Percentiles rank a stretch among this genome's conserved stretches.
These are phyloP conservation scores for Sternotherus odoratus DNA, from an alignment of 2,797 vertebrate genomes.

Conservation along the genomic window DNA sequence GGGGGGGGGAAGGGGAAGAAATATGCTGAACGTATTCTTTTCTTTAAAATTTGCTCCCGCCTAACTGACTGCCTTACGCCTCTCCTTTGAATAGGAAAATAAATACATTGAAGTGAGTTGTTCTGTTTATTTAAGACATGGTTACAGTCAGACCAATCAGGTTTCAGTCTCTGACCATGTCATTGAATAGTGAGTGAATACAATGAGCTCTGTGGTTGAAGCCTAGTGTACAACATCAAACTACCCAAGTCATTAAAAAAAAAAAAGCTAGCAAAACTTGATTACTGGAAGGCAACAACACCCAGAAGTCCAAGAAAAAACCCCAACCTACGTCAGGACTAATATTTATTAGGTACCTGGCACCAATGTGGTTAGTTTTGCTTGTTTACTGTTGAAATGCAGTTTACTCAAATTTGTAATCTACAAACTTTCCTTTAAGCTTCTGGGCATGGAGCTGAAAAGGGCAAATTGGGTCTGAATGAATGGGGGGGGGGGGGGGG, in stretches of 20 bases:
- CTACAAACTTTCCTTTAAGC: slow-evolving; percentile 57
- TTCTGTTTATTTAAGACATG: not conserved
- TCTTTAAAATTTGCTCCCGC: slow-evolving; percentile 32
- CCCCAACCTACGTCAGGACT: slow-evolving; percentile 77
- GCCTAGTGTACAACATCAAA: slow-evolving; percentile 9
- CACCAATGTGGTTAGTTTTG: slow-evolving; percentile 68
- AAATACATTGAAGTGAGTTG: slow-evolving; percentile 26
- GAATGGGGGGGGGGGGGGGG: slow-evolving; percentile 7
- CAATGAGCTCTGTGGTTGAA: slow-evolving; percentile 33
- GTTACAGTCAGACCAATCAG: slow-evolving; percentile 15
- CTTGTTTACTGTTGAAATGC: slow-evolving; percentile 76
- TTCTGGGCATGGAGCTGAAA: slow-evolving; percentile 47
- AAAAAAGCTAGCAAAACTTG: slow-evolving; percentile 18
- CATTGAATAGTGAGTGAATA: slow-evolving; percentile 18
- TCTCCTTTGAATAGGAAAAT: slow-evolving; percentile 19
- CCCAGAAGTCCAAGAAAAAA: slow-evolving; percentile 72
- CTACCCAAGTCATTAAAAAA: slow-evolving; percentile 43
- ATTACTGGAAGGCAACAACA: slow-evolving; percentile 63
- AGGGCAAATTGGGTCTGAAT: slow-evolving; percentile 41
- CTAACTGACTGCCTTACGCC: not conserved
- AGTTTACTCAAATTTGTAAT: slow-evolving; percentile 74
- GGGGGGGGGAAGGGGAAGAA: not conserved
- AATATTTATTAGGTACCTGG: slow-evolving; percentile 81
- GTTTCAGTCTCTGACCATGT: slow-evolving; percentile 1
- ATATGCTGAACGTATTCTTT: not conserved